Conservation (phyloP, 2,888 invertebrate species). For the Ophioninae sp. region DNA sequence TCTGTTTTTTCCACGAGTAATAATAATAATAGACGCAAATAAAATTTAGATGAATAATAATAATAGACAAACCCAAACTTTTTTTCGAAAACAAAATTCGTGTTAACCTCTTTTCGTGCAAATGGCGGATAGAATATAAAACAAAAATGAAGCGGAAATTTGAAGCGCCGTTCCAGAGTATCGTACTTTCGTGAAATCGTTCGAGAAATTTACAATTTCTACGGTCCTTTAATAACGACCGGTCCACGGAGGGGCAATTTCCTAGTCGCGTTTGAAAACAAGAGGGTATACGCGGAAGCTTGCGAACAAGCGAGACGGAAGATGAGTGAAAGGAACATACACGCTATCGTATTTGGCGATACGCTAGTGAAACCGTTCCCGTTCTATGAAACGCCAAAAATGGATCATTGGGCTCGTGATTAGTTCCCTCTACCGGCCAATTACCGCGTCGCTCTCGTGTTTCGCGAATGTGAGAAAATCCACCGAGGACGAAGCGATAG, state of each 20-base stretch:
- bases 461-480: slow-evolving; percentile 30
- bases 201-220: slow-evolving; percentile 31
- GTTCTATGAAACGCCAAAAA: slow-evolving; percentile 58
- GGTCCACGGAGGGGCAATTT: slow-evolving; percentile 35
- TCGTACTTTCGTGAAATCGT: slow-evolving; percentile 47
- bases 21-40: too few species aligned
- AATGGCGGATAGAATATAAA: not conserved
- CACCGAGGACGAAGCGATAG: slow-evolving; percentile 18
- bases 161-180: not conserved
- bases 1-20: too few species aligned
- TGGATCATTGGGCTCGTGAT: slow-evolving; percentile 43
- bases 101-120: not conserved
- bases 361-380: slow-evolving; percentile 24
- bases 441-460: slow-evolving; percentile 34
- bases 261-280: slow-evolving; percentile 20
- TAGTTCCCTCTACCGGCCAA: slow-evolving; percentile 27
- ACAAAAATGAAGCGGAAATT: slow-evolving; percentile 14
- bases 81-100: too few species aligned
- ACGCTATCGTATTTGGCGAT: slow-evolving; percentile 9
- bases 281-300: not conserved
- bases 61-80: too few species aligned
- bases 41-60: too few species aligned
- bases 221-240: slow-evolving; percentile 52
- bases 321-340: slow-evolving; percentile 22
- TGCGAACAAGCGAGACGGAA: slow-evolving; percentile 39